Evolutionary conservation across 1,140 invertebrate genomes (phyloP).

Genomic region (Apis dorsata): DNA sequence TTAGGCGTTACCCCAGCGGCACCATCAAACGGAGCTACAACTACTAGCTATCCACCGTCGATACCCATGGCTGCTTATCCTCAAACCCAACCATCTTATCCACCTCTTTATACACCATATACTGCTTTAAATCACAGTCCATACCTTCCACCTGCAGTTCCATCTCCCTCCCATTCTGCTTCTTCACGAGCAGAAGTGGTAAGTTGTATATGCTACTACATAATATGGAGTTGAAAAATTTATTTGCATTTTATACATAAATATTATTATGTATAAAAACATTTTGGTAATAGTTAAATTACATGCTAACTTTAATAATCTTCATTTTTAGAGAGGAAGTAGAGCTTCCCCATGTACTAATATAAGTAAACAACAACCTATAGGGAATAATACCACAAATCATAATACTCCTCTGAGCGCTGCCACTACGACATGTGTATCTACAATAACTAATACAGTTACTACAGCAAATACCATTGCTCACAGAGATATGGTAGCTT

Average conservation of each 20-base stretch:
- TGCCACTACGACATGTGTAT: conserved; percentile 77
- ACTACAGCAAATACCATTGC: conserved; percentile 79
- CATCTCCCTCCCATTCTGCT: conserved; percentile 83
- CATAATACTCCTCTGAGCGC: conserved; percentile 77
- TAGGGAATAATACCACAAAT: conserved; percentile 71
- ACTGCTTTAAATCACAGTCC: conserved; percentile 85
- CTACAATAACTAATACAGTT: conserved; percentile 78
- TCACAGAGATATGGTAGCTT: conserved; percentile 79
- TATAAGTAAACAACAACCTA: conserved; percentile 74
- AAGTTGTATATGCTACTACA: conserved; percentile 61
- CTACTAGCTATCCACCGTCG: conserved; percentile 77
- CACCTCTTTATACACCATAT: conserved; percentile 87
- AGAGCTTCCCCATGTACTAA: conserved; percentile 78
- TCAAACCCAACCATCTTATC: conserved; percentile 84
- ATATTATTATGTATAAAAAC: too few species aligned
- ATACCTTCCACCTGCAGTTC: conserved; percentile 82
- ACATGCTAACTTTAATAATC: not conserved
- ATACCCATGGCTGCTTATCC: conserved; percentile 81
- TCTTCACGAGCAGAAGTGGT: conserved; percentile 83
- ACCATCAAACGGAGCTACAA: conserved; percentile 80
- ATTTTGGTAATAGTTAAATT: not conserved
- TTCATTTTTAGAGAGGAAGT: conserved; percentile 73
- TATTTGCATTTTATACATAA: not conserved
- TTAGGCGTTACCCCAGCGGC: conserved; percentile 79
- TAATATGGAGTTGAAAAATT: not conserved